Evolutionary conservation across 1,140 invertebrate genomes (phyloP).

Genomic region (Eubasilissa regina): DNA sequence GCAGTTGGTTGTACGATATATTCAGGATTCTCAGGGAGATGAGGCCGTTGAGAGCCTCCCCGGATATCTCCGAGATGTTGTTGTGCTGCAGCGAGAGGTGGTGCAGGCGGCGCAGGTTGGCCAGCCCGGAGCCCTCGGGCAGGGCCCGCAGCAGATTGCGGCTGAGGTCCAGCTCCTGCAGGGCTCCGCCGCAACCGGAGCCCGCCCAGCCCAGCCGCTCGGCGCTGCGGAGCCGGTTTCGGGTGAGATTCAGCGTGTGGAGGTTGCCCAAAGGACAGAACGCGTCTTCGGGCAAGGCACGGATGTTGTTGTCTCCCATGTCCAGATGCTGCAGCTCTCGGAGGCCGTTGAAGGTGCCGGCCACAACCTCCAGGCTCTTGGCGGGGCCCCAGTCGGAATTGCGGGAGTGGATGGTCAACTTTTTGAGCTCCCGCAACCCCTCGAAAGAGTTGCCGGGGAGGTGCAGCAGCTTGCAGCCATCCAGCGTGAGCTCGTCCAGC

Average conservation of each 20-base stretch:
- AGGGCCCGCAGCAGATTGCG: slow-evolving; percentile 82
- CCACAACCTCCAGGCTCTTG: slow-evolving; percentile 79
- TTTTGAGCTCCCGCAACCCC: slow-evolving; percentile 82
- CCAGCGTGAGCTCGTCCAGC: slow-evolving; percentile 81
- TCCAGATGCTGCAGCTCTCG: slow-evolving; percentile 85
- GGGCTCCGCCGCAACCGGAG: slow-evolving; percentile 72
- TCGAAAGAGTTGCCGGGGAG: slow-evolving; percentile 84
- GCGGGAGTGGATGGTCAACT: slow-evolving; percentile 81
- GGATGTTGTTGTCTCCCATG: slow-evolving; percentile 87
- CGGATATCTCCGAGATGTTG: slow-evolving; percentile 84
- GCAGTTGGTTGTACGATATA: slow-evolving; percentile 86
- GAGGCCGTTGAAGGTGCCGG: slow-evolving; percentile 80
- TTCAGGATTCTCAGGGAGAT: slow-evolving; percentile 85
- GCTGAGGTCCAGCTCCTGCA: slow-evolving; percentile 85
- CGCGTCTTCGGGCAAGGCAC: slow-evolving; percentile 80
- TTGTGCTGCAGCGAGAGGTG: slow-evolving; percentile 87
- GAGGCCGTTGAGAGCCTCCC: slow-evolving; percentile 83
- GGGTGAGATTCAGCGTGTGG: slow-evolving; percentile 86
- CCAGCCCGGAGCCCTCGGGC: slow-evolving; percentile 80
- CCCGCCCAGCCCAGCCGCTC: slow-evolving; percentile 81
- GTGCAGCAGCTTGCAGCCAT: slow-evolving; percentile 85
- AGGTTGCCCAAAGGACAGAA: slow-evolving; percentile 86
- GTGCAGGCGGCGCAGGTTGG: slow-evolving; percentile 81
- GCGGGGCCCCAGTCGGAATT: slow-evolving; percentile 85
- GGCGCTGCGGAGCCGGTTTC: slow-evolving; percentile 83